A percentile compares a stretch with the other conserved stretches of the same genome.
These are phyloP conservation scores for Hypsopygia costalis DNA, from an alignment of 2,888 invertebrate genomes.

Conservation along the genomic window DNA sequence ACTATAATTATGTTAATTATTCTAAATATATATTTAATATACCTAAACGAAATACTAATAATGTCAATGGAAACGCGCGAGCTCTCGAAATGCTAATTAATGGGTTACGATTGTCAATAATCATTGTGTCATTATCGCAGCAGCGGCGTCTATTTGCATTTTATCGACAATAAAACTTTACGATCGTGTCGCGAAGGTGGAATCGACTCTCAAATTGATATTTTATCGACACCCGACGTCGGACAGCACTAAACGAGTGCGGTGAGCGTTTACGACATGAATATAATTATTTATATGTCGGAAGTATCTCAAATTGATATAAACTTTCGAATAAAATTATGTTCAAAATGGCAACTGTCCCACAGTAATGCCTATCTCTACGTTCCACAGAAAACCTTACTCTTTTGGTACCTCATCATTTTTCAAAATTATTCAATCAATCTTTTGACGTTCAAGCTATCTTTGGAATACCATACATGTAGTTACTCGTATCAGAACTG, in stretches of 20 bases:
- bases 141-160: constrained; percentile 55
- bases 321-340: no score
- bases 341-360: no score
- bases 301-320: not conserved
- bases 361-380: no score
- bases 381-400: no score
- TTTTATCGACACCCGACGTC: constrained; percentile 43
- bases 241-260: constrained; percentile 9
- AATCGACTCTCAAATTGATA: constrained; percentile 56
- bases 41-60: no score
- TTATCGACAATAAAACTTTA: constrained; percentile 60
- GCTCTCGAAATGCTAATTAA: constrained; percentile 34
- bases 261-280: not conserved
- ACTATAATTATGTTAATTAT: no score
- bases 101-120: constrained; percentile 43
- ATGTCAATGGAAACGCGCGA: constrained; percentile 10
- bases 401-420: no score
- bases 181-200: constrained; percentile 50
- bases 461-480: no score
- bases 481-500: no score
- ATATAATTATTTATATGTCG: not conserved
- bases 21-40: no score
- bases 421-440: no score
- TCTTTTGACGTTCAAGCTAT: no score
- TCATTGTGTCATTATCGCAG: constrained; percentile 45